Percentiles rank a stretch among this genome's conserved stretches.
These are phyloP conservation scores for Syrmaticus mikado DNA, from an alignment of 2,113 vertebrate species.

Conservation along the genomic window DNA sequence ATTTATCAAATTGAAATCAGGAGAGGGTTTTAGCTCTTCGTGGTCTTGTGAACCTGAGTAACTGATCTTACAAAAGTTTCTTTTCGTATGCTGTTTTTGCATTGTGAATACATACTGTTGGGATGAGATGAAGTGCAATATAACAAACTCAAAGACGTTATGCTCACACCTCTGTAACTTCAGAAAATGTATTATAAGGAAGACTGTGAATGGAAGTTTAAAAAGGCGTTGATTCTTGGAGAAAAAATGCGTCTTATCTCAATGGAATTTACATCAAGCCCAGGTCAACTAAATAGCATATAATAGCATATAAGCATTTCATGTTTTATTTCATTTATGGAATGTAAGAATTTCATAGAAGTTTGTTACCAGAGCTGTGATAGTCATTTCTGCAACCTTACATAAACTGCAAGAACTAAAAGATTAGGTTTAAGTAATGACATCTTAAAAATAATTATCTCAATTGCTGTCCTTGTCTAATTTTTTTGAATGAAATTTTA, in stretches of 20 bases:
- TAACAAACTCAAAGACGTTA: background rate
- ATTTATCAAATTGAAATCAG: constrained; percentile 40
- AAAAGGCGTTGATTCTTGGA: background rate
- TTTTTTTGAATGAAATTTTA: background rate
- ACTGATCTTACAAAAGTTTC: background rate
- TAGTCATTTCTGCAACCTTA: background rate
- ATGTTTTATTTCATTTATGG: background rate
- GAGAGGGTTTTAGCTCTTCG: background rate
- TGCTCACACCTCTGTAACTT: background rate
- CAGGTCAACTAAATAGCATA: background rate
- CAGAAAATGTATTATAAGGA: background rate
- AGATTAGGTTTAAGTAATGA: background rate
- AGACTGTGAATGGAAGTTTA: background rate
- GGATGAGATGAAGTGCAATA: background rate
- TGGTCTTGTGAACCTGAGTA: background rate
- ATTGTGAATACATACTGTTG: background rate
- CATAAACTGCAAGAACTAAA: background rate
- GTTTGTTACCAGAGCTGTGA: background rate
- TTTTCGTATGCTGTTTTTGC: background rate
- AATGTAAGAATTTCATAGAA: background rate
- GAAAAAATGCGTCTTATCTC: background rate
- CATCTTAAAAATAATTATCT: background rate
- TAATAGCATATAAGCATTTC: background rate
- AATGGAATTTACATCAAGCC: background rate
- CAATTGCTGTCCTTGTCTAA: background rate